Base-by-base conservation (phyloP, 2,888 invertebrate genomes). In the Carpatolechia fugitivella region DNA sequence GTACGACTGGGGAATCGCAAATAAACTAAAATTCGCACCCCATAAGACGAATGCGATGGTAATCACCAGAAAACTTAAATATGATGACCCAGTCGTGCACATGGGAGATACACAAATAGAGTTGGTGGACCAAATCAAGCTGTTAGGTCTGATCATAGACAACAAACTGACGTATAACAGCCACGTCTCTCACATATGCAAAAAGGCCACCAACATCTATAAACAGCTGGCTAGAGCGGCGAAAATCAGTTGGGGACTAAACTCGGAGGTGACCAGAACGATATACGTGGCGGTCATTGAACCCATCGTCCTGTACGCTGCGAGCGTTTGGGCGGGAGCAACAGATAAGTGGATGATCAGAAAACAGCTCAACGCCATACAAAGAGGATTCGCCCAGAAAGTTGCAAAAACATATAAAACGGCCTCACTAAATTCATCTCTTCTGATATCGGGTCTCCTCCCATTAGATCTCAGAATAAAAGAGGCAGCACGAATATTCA, bases 81-180 rank as follows among this genome's bases (percentile, higher is more conserved):
- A 33, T 30, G 48, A 48, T 10, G 14, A 31, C 8, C 48, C 48
- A 11, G 31, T 4, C 14, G 16, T 48, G 14, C 31, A 8, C 5
- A 56, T 55, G 56, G 40, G 48, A 1, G 56, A 60, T 14, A 20
- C 20, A 1, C 18, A 1, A 7, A 52, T 64, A n/a, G n/a, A 1
- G 1, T 1, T 60, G 20, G 40, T 40, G 0, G 31, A 52, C 0
- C 54, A 56, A 10, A 53, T 65, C 0, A 62, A 60, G 40, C 14
- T 62, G 0, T 33, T 61, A 8, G 60, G 60, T 0, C 31, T 61
- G 0, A 56, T 20, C 0, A 56, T 62, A 1, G 61, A 62, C 40
- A 16, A 50, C 0, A 49, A 52, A 11, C 35, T 57, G 1, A 57
- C 51, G 0, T 57, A 38, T 24, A 54, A 52, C 8, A 33, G 1